Conservation (phyloP, 2,888 invertebrate species). For the Brenthis daphne region DNA sequence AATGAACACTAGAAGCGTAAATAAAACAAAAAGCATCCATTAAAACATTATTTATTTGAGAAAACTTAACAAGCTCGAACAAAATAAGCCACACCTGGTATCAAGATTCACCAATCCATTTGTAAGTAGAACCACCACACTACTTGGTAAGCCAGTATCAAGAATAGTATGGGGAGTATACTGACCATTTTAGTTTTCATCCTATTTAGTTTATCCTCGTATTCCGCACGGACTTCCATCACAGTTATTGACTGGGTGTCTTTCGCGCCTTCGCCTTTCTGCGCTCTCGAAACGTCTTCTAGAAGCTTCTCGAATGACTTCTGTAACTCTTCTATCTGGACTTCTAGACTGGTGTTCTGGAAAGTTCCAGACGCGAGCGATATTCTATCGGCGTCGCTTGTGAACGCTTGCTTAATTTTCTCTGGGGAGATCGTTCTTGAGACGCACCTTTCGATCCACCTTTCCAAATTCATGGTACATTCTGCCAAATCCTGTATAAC, state of each 20-base stretch:
- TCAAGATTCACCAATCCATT: conserved; percentile 62
- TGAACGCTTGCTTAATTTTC: conserved; percentile 69
- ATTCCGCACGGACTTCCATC: conserved; percentile 84
- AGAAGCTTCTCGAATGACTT: conserved; percentile 68
- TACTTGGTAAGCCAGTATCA: conserved; percentile 75
- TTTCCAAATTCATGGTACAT: conserved; percentile 64
- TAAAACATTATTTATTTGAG: conserved; percentile 65
- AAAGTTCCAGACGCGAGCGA: conserved; percentile 55
- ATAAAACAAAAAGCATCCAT: conserved; percentile 69
- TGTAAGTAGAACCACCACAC: conserved; percentile 77
- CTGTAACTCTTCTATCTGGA: conserved; percentile 69
- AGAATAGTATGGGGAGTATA: conserved; percentile 72
- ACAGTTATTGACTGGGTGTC: conserved; percentile 62
- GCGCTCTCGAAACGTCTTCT: conserved; percentile 60
- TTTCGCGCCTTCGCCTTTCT: conserved; percentile 55
- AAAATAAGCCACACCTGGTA: conserved; percentile 36
- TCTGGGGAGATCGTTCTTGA: conserved; percentile 61
- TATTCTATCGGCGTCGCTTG: conserved; percentile 55
- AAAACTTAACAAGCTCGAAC: conserved; percentile 49
- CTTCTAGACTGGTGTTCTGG: conserved; percentile 67
- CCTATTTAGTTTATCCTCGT: conserved; percentile 88
- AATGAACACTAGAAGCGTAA: conserved; percentile 53
- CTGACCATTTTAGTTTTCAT: conserved; percentile 92
- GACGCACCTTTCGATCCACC: conserved; percentile 70
- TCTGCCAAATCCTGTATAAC: conserved; percentile 71